Evolutionary conservation across 2,888 invertebrate genomes (phyloP), one percentile per base, ranked within the genome.

Genomic region (Amblyjoppa fuscipennis): DNA sequence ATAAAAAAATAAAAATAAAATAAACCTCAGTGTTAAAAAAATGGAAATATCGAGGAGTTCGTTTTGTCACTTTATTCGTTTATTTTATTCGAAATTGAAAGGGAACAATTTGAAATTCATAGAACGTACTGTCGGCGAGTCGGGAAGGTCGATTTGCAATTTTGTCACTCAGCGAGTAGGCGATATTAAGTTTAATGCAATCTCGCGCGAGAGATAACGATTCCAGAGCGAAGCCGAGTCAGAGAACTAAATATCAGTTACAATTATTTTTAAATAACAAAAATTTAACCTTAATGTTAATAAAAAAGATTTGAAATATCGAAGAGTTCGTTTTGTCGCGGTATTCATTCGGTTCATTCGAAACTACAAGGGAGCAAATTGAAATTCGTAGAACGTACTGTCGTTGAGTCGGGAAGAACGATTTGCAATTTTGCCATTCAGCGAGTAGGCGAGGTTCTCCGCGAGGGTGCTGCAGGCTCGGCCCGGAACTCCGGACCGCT

Each of bases 401-500:
- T 31, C 16, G 34, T 13, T 6, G 2, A 64, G 61, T 61, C 16
- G 31, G 2, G 13, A 56, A 41, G 41, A 41, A 59, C 28, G 73
- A 59, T 73, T 59, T 20, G 28, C 59, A n/a, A 73, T 73, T 2
- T 73, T 73, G 28, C 41, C 59, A 59, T 59, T 0, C 59, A 9
- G 16, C 4, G 16, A 34, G 49, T n/a, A 16, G 4, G 28, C 25
- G 25, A 59, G 41, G 16, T 59, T 41, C 31, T 56, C 34, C 6
- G 49, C 20, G 53, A 79, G 61, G 68, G 84, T 81, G 71, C 69
- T 81, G 81, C 76, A 20, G 69, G 85, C 83, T 77, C 20, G 31
- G 78, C 85, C 79, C 73, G 90, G 89, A 90, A 90, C 86, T 87
- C 45, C 78, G 87, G 85, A 84, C 78, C 81, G 76, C 89, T 91